phyloP scores from a whole-genome alignment of 1,140 invertebrate species.

The Reticulitermes speratus region DNA sequence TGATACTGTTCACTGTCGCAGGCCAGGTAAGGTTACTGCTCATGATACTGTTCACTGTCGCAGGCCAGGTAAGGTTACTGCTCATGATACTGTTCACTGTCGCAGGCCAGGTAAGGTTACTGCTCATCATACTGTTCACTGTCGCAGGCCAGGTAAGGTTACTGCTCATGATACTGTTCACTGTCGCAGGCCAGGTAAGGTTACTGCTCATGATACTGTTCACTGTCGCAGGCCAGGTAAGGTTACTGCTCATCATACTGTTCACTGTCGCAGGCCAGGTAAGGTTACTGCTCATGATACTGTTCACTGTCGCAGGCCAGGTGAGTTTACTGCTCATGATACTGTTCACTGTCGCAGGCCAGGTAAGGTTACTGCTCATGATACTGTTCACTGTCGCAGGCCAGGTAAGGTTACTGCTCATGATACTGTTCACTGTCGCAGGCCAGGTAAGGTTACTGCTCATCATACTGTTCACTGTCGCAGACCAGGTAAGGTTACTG shows the following conservation, averaged over 20 bases:
- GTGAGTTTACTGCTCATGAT: slow-evolving; percentile 73
- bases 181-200: slow-evolving; percentile 81
- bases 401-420: slow-evolving; percentile 76
- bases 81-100: slow-evolving; percentile 76
- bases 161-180: slow-evolving; percentile 73
- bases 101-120: slow-evolving; percentile 73
- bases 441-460: slow-evolving; percentile 81
- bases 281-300: slow-evolving; percentile 69
- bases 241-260: slow-evolving; percentile 69
- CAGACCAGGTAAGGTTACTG: slow-evolving; percentile 79
- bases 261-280: slow-evolving; percentile 87
- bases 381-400: slow-evolving; percentile 80
- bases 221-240: slow-evolving; percentile 80
- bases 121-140: slow-evolving; percentile 62
- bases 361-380: slow-evolving; percentile 75
- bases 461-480: slow-evolving; percentile 73
- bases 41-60: no score
- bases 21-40: no score
- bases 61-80: slow-evolving; percentile 59
- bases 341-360: slow-evolving; percentile 79
- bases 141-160: slow-evolving; percentile 82
- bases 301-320: slow-evolving; percentile 83
- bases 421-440: slow-evolving; percentile 77
- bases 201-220: slow-evolving; percentile 76
- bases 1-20: no score